Percentiles rank a stretch among this genome's conserved stretches.
phyloP scores from a whole-genome alignment of 2,113 vertebrate species.

The Cricetomys ansorgei region DNA sequence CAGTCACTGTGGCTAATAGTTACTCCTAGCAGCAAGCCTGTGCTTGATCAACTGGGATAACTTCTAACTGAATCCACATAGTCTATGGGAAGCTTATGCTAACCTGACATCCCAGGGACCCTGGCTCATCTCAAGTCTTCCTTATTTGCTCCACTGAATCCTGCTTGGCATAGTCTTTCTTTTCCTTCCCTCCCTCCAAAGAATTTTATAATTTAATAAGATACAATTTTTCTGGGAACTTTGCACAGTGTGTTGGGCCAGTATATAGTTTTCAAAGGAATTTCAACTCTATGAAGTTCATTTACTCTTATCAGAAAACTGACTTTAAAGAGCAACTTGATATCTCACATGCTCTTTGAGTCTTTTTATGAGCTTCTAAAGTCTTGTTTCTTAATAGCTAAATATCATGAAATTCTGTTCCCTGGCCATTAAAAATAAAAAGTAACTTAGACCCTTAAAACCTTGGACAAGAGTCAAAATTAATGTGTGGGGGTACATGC shows the following conservation, averaged over 20 bases:
- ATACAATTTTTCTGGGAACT: conserved; percentile 22
- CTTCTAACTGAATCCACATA: conserved; percentile 5
- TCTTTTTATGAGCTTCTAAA: conserved; percentile 53
- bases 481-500: background rate
- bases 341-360: conserved; percentile 23
- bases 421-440: conserved; percentile 22
- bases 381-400: conserved; percentile 26
- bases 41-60: background rate
- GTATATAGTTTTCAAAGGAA: conserved; percentile 26
- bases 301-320: conserved; percentile 42
- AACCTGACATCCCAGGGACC: background rate
- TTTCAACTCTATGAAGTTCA: conserved; percentile 28
- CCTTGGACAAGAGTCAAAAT: conserved; percentile 6
- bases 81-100: background rate
- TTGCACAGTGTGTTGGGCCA: conserved; percentile 17
- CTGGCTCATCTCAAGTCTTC: background rate
- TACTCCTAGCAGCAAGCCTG: background rate
- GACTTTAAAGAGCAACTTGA: conserved; percentile 53
- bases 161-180: background rate
- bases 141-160: background rate
- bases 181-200: background rate
- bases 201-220: conserved; percentile 31
- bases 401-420: conserved; percentile 47
- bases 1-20: background rate
- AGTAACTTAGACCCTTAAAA: background rate